A percentile compares a stretch with the other conserved stretches of the same genome.
Evolutionary conservation across 2,113 vertebrate genomes (phyloP).

Genomic region (Nematolebias whitei): DNA sequence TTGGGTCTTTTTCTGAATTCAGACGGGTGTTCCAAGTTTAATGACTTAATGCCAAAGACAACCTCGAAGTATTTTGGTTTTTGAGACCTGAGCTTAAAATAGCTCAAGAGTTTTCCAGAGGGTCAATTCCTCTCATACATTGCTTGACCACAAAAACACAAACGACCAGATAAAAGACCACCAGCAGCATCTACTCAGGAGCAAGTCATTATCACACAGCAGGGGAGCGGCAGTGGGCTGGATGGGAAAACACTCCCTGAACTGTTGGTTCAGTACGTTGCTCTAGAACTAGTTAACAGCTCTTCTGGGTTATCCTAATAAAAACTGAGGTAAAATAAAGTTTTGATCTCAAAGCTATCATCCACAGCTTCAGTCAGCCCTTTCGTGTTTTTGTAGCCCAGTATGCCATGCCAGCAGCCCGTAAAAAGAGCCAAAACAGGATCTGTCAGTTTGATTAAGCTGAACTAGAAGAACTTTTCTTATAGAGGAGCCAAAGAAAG

Average conservation of each 20-base stretch:
- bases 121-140: conserved; percentile 50
- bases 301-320: neutral
- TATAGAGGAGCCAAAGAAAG: conserved; percentile 58
- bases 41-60: conserved; percentile 72
- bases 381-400: conserved; percentile 16
- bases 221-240: conserved; percentile 27
- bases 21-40: conserved; percentile 41
- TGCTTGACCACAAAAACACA: conserved; percentile 62
- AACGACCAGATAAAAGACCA: conserved; percentile 62
- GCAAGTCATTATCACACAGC: conserved; percentile 47
- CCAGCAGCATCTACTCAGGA: conserved; percentile 30
- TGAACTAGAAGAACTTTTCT: conserved; percentile 57
- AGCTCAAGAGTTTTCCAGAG: conserved; percentile 61
- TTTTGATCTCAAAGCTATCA: conserved; percentile 24
- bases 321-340: neutral
- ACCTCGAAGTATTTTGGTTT: conserved; percentile 70
- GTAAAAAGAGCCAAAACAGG: conserved; percentile 46
- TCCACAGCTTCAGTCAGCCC: conserved; percentile 13
- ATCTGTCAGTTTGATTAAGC: conserved; percentile 65
- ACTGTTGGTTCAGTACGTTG: neutral
- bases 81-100: conserved; percentile 68
- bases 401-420: too few relatives aligned
- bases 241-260: conserved; percentile 17
- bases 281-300: conserved; percentile 18
- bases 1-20: conserved; percentile 56